These are phyloP conservation scores for Bettongia penicillata DNA, from an alignment of 2,113 vertebrate genomes.

Conservation along the genomic window DNA sequence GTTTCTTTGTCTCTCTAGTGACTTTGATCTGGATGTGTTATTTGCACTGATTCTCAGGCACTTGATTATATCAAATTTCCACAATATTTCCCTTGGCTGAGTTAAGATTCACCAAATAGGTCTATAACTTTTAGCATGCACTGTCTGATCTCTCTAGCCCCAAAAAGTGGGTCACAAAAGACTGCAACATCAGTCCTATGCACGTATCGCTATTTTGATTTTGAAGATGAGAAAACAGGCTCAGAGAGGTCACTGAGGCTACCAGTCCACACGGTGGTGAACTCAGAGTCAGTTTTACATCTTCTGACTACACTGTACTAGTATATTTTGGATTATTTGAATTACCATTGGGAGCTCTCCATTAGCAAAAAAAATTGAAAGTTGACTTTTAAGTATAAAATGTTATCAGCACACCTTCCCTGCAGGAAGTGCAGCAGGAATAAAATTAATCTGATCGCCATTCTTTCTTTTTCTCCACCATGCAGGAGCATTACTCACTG, in stretches of 20 bases:
- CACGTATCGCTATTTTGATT: not conserved
- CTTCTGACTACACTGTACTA: conserved; percentile 14
- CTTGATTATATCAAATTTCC: not conserved
- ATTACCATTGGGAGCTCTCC: conserved; percentile 18
- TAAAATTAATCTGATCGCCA: not conserved
- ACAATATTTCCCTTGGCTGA: not conserved
- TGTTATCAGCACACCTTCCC: conserved; percentile 12
- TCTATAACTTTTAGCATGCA: not conserved
- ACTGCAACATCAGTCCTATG: not conserved
- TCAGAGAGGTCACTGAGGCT: not conserved
- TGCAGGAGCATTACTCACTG: not conserved
- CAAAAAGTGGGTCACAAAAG: not conserved
- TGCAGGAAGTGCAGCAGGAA: not conserved
- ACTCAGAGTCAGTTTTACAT: conserved; percentile 22
- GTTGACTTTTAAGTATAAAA: conserved; percentile 41
- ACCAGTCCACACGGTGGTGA: not conserved
- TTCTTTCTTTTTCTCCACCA: not conserved
- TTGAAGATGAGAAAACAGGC: not conserved
- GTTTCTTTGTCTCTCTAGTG: not conserved
- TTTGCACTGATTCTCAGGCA: not conserved
- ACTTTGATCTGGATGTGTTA: not conserved
- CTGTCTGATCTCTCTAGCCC: not conserved
- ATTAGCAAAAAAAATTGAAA: conserved; percentile 45
- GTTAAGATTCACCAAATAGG: not conserved
- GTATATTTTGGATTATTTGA: conserved; percentile 37